These are phyloP conservation scores for Sinonovacula constricta DNA, from an alignment of 1,140 invertebrate species.

Conservation along the genomic window DNA sequence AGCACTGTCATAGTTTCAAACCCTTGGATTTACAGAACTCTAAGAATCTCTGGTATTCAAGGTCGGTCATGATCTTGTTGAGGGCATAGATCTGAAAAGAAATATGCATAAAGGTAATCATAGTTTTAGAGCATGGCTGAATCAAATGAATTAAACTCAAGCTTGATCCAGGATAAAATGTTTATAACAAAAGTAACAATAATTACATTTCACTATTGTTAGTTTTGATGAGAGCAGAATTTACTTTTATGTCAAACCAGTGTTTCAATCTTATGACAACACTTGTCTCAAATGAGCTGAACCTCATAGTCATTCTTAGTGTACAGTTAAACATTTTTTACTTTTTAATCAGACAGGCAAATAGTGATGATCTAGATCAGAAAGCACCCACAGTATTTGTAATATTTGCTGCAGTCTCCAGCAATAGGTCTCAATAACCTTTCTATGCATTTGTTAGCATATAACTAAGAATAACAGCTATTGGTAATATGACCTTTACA, in stretches of 20 bases:
- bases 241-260: background rate
- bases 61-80: conserved; percentile 74
- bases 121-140: background rate
- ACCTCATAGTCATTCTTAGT: no score
- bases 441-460: no score
- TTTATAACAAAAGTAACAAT: background rate
- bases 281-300: no score
- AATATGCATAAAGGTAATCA: conserved; percentile 10
- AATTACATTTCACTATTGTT: background rate
- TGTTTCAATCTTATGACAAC: no score
- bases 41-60: conserved; percentile 87
- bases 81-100: conserved; percentile 74
- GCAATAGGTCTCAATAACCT: no score
- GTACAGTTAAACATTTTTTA: no score
- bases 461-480: no score
- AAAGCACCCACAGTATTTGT: no score
- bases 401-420: no score
- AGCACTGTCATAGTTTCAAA: conserved; percentile 12
- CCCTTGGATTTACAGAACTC: conserved; percentile 84
- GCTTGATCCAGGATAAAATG: background rate
- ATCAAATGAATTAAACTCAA: background rate
- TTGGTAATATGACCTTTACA: no score
- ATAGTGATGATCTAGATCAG: no score
- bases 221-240: background rate
- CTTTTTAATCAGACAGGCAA: no score